phyloP scores from a whole-genome alignment of 2,113 vertebrate genomes.

The Girardinichthys multiradiatus region DNA sequence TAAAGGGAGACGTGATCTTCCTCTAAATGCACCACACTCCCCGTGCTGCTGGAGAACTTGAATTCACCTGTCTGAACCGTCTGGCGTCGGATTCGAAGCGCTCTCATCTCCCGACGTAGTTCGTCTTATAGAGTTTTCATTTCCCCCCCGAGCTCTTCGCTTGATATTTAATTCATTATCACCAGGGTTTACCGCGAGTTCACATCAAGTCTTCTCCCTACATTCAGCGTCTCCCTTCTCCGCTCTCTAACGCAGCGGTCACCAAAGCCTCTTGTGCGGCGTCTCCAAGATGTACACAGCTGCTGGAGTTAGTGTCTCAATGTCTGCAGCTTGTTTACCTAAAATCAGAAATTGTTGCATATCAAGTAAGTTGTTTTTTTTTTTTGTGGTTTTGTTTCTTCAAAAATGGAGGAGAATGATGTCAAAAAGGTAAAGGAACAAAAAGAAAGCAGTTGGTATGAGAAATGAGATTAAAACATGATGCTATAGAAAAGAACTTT shows the following conservation, averaged over 20 bases:
- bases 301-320: neutral
- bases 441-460: too few species aligned
- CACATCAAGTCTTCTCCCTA: constrained; percentile 44
- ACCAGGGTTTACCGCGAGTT: constrained; percentile 65
- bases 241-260: constrained; percentile 12
- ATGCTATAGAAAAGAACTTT: too few species aligned
- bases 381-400: too few species aligned
- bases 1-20: neutral
- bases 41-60: constrained; percentile 20
- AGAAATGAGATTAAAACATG: too few species aligned
- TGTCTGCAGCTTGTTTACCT: too few species aligned
- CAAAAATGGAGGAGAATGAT: too few species aligned
- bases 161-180: constrained; percentile 79
- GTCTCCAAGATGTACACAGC: neutral
- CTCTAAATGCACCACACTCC: constrained; percentile 15
- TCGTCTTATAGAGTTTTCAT: constrained; percentile 59
- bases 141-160: constrained; percentile 45
- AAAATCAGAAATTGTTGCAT: too few species aligned
- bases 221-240: constrained; percentile 17
- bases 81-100: constrained; percentile 44
- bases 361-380: too few species aligned
- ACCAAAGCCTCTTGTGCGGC: constrained; percentile 16
- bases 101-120: constrained; percentile 63
- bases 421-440: too few species aligned
- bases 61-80: constrained; percentile 61